Base-by-base conservation (phyloP, 1,140 invertebrate genomes). In the Trichonephila clavata region DNA sequence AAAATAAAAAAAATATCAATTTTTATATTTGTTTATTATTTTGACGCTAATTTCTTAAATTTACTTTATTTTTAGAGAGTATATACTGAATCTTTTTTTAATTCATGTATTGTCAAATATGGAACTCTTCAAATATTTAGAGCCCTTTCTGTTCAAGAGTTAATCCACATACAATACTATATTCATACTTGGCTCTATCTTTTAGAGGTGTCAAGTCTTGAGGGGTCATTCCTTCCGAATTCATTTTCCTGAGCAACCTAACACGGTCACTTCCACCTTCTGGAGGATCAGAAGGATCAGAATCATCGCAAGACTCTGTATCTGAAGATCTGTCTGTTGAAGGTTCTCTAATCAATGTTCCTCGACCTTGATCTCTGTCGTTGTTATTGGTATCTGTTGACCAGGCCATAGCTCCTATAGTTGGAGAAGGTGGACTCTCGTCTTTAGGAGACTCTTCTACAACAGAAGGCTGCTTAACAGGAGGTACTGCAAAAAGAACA, bases 301-400 rank as follows among this genome's bases (percentile, higher is more conserved):
- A 68, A 24, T 93, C 86, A 20, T 87, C 68, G 24, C 68, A 87
- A 8, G 92, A 93, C 16, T 87, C 84, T 3, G 92, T 81, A 8
- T 88, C 92, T n/a, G 92, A 86, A 10, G 83, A 92, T 21, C 68
- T 59, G 39, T 91, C 89, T 3, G 89, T 80, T 8, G 68, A 63
- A 50, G 89, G 68, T 21, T 91, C 89, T 18, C 50, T 57, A 16
- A 65, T 16, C 14, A 91, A 24, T 2, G 50, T 27, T 20, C 43
- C 50, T 24, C 89, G 27, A 8, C 21, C 50, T 24, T 91, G 89
- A 57, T 32, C 77, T 32, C 89, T 24, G 59, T 91, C 89, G 39
- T 91, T 91, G 59, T 91, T 91, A 2, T 91, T 91, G 18, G 89
- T 80, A 21, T 91, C 89, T n/a, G 89, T 91, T 14, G 89, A 59